Conservation (phyloP, 2,113 vertebrate genomes). For the Protomyctophum bolini region DNA sequence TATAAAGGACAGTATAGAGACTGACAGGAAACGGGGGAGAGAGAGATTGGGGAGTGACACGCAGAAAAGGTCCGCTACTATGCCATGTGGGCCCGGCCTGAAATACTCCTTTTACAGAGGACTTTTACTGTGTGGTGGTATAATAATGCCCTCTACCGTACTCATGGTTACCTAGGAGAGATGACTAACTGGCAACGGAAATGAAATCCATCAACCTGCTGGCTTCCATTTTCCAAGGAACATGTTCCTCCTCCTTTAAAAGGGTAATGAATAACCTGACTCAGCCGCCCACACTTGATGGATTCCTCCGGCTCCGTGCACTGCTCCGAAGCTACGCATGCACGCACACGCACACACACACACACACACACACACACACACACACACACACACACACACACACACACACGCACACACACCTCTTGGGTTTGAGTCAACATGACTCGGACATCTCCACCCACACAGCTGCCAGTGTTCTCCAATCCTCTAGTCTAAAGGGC, state of each 20-base stretch:
- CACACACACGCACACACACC: too few species aligned
- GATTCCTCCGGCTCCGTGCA: slow-evolving; percentile 61
- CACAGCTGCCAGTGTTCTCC: slow-evolving; percentile 51
- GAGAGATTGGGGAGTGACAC: too few species aligned
- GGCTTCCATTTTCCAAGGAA: slow-evolving; percentile 30
- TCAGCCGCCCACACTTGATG: slow-evolving; percentile 21
- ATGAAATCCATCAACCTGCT: slow-evolving; percentile 38
- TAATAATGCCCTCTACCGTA: too few species aligned
- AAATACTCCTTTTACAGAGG: too few species aligned
- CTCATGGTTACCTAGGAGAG: too few species aligned
- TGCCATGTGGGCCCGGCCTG: slow-evolving; percentile 3
- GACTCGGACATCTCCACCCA: slow-evolving; percentile 41
- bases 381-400: too few species aligned
- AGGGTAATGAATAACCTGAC: slow-evolving; percentile 19
- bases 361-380: too few species aligned
- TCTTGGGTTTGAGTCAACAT: not conserved
- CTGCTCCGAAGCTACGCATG: too few species aligned
- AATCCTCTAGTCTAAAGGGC: slow-evolving; percentile 33
- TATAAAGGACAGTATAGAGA: too few species aligned
- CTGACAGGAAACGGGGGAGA: too few species aligned
- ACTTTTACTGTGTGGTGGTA: not conserved
- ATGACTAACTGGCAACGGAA: not conserved
- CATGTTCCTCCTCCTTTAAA: slow-evolving; percentile 27
- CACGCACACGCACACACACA: too few species aligned
- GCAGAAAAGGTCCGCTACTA: too few species aligned